These are phyloP conservation scores for Atethmia centrago DNA, from an alignment of 2,888 invertebrate species.

Conservation along the genomic window DNA sequence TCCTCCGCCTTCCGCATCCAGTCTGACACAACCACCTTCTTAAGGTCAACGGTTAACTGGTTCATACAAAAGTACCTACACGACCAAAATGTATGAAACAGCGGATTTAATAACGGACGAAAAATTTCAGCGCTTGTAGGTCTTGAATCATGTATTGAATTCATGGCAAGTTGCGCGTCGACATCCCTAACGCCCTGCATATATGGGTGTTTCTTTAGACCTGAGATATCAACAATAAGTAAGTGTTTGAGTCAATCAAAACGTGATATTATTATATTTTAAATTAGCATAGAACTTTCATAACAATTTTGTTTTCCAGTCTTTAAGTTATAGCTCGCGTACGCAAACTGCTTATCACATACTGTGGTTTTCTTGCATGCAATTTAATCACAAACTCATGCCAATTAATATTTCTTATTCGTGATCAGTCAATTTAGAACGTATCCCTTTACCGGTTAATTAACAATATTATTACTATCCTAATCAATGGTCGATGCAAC, in stretches of 20 bases:
- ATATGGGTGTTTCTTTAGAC: background rate
- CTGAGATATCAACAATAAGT: too few relatives aligned
- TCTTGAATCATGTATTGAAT: background rate
- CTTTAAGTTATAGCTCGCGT: background rate
- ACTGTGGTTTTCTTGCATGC: conserved; percentile 64
- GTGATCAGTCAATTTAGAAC: conserved; percentile 29
- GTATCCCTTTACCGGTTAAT: conserved; percentile 32
- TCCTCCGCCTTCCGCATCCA: too few relatives aligned
- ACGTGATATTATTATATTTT: background rate
- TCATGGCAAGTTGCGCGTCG: background rate
- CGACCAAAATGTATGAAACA: background rate
- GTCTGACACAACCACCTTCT: too few relatives aligned
- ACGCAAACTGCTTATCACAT: background rate
- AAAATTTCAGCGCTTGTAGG: background rate
- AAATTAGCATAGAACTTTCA: background rate
- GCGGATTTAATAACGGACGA: background rate
- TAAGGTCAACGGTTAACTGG: too few relatives aligned
- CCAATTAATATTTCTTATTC: conserved; percentile 61
- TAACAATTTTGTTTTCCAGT: background rate
- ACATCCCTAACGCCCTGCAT: background rate
- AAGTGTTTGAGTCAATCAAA: conserved; percentile 8
- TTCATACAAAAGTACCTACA: background rate
- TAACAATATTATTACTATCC: conserved; percentile 10
- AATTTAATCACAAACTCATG: conserved; percentile 74
- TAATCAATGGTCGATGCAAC: conserved; percentile 42